These are phyloP conservation scores for Nesidiocoris tenuis DNA, from an alignment of 2,888 invertebrate species.

Conservation along the genomic window DNA sequence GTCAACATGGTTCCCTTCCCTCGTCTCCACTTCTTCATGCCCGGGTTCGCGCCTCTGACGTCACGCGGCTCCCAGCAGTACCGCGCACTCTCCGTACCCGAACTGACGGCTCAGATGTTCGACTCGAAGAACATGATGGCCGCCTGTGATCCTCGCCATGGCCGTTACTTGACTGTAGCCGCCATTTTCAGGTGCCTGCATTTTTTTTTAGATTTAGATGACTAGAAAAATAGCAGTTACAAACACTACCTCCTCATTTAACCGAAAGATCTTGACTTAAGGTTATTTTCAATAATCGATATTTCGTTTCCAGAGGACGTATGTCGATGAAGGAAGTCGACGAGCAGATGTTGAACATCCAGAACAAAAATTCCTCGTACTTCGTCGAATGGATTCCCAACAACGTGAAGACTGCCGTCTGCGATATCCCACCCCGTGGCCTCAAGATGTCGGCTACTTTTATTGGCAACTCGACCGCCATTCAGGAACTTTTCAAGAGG, in stretches of 20 bases:
- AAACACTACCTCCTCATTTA: background rate
- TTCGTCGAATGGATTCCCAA: conserved; percentile 55
- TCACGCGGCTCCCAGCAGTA: conserved; percentile 60
- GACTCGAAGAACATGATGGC: conserved; percentile 64
- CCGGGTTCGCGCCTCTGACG: conserved; percentile 63
- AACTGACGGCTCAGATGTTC: conserved; percentile 59
- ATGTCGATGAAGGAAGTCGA: no score
- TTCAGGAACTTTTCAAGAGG: conserved; percentile 60
- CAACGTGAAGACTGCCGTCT: conserved; percentile 61
- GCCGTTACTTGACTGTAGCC: conserved; percentile 62
- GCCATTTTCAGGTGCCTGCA: conserved; percentile 58
- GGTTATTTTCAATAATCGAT: background rate
- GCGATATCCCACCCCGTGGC: conserved; percentile 64
- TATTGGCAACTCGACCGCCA: conserved; percentile 60
- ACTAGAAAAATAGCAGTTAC: background rate
- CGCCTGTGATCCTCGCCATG: conserved; percentile 61
- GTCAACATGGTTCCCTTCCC: conserved; percentile 68
- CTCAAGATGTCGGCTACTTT: conserved; percentile 64
- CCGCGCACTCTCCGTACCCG: conserved; percentile 59
- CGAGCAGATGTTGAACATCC: conserved; percentile 61
- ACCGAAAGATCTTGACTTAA: background rate
- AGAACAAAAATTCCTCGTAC: conserved; percentile 55
- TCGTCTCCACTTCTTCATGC: conserved; percentile 62
- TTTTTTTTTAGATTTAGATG: no score
- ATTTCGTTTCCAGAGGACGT: conserved; percentile 49